Percentiles rank a stretch among this genome's conserved stretches.
phyloP scores from a whole-genome alignment of 2,113 vertebrate species.

The Triplophysa tibetana region DNA sequence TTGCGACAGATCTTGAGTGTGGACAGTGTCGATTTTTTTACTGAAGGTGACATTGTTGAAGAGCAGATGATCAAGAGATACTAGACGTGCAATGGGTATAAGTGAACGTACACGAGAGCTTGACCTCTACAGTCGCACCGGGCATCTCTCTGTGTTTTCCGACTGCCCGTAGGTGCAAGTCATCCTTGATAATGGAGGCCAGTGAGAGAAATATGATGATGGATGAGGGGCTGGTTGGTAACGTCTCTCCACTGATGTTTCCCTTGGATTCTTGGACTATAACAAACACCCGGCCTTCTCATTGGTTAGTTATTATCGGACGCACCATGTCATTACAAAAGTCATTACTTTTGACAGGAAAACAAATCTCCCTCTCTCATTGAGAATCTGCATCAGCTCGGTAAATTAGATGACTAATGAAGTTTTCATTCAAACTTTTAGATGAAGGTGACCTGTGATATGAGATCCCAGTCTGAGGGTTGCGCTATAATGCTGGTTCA shows the following conservation, averaged over 20 bases:
- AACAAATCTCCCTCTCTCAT: constrained; percentile 38
- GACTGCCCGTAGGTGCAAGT: constrained; percentile 46
- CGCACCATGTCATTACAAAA: constrained; percentile 7
- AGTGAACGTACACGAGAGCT: constrained; percentile 21
- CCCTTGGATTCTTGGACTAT: constrained; percentile 44
- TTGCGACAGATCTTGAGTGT: neutral
- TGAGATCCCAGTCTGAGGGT: constrained; percentile 19
- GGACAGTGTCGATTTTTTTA: constrained; percentile 1
- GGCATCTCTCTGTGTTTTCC: neutral
- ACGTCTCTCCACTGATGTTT: constrained; percentile 42
- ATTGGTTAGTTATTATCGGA: constrained; percentile 22
- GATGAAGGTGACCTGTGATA: constrained; percentile 26
- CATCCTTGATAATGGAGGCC: constrained; percentile 66
- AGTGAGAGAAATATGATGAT: constrained; percentile 67
- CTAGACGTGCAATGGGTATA: constrained; percentile 28
- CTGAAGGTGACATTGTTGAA: neutral
- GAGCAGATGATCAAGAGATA: neutral
- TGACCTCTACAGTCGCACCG: neutral
- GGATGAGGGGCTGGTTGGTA: constrained; percentile 66
- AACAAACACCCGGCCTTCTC: constrained; percentile 46
- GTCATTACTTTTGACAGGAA: constrained; percentile 56
- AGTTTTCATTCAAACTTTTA: neutral
- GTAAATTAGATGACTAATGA: constrained; percentile 33
- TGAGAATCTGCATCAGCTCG: constrained; percentile 49
- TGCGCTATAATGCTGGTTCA: neutral